Evolutionary conservation across 1,140 invertebrate genomes (phyloP).

Genomic region (Scaptomyza pallida): DNA sequence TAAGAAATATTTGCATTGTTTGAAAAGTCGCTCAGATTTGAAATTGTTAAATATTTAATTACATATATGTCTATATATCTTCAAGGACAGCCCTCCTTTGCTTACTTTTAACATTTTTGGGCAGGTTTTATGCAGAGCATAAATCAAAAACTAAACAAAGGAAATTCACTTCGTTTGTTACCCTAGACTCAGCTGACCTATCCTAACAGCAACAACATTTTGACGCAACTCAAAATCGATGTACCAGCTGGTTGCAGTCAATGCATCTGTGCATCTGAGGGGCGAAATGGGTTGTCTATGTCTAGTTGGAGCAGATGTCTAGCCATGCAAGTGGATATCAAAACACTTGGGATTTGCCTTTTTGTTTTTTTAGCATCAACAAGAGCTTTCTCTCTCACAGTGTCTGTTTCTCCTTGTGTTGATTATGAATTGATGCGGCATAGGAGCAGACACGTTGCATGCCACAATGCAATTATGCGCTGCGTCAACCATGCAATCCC

Average conservation of each 20-base stretch:
- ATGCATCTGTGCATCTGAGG: slow-evolving; percentile 13
- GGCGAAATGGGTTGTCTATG: background rate
- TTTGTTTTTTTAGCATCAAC: no score
- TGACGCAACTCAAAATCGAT: background rate
- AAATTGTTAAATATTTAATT: background rate
- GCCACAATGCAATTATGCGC: slow-evolving; percentile 7
- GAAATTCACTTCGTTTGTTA: background rate
- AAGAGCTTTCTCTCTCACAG: background rate
- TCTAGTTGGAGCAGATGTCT: background rate
- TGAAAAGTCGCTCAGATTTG: background rate
- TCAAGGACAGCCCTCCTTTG: no score
- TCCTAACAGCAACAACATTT: background rate
- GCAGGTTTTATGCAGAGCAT: background rate
- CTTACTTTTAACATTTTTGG: no score
- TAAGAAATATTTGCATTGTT: background rate
- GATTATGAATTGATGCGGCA: slow-evolving; percentile 70
- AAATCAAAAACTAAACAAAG: background rate
- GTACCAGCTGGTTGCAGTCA: slow-evolving; percentile 4
- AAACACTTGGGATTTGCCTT: slow-evolving; percentile 16
- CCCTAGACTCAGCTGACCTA: slow-evolving; percentile 13
- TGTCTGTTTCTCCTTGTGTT: slow-evolving; percentile 10
- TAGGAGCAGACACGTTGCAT: slow-evolving; percentile 38
- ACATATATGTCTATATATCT: no score
- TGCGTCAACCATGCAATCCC: background rate
- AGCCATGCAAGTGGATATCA: slow-evolving; percentile 3